These are phyloP conservation scores for Platynereis dumerilii DNA, from an alignment of 2,888 invertebrate genomes.

Conservation along the genomic window DNA sequence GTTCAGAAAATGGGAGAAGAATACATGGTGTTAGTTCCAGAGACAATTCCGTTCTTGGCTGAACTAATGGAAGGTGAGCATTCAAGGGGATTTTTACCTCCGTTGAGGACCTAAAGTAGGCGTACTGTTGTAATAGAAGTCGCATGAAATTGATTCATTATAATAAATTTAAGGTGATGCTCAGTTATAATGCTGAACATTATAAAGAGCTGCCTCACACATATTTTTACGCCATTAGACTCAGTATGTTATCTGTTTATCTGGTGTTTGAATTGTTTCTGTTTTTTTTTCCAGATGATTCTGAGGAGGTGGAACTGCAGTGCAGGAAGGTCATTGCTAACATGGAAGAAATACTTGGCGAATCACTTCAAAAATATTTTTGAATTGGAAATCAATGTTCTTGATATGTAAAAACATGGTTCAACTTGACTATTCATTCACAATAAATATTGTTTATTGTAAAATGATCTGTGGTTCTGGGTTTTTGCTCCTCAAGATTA, in stretches of 20 bases:
- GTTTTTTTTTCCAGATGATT: slow-evolving; percentile 55
- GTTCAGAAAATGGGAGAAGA: slow-evolving; percentile 86
- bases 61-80: slow-evolving; percentile 82
- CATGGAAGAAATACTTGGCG: slow-evolving; percentile 85
- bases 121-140: no score
- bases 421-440: no score
- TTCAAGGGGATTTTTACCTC: not conserved
- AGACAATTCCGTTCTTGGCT: slow-evolving; percentile 91
- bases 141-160: not conserved
- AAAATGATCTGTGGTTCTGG: no score
- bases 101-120: no score
- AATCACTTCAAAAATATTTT: slow-evolving; percentile 77
- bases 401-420: no score
- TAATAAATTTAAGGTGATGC: not conserved
- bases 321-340: slow-evolving; percentile 83
- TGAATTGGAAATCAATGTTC: no score
- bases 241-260: no score
- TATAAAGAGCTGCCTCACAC: not conserved
- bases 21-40: slow-evolving; percentile 86
- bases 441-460: no score
- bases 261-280: no score
- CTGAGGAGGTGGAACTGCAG: slow-evolving; percentile 77
- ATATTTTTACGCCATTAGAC: no score
- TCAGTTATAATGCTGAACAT: not conserved
- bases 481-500: no score